Conservation (phyloP, 2,888 invertebrate genomes). For the Melinaea marsaeus region DNA sequence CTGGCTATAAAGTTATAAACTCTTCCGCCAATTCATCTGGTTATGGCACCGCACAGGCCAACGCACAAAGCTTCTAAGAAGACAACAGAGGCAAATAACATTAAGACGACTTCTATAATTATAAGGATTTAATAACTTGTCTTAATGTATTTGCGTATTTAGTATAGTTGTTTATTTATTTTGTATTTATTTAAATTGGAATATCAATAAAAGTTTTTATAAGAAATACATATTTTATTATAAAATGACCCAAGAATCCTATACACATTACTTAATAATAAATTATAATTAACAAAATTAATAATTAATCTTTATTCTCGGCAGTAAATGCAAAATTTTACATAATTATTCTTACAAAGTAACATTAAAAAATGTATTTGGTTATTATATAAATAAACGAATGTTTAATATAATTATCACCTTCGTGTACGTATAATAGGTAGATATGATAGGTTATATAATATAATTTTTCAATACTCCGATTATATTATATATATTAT, state of each 20-base stretch:
- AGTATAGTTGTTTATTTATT: constrained; percentile 42
- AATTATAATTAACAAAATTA: too few relatives aligned
- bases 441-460: too few relatives aligned
- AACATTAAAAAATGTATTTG: too few relatives aligned
- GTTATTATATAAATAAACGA: too few relatives aligned
- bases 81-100: constrained; percentile 51
- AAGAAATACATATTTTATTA: constrained; percentile 5
- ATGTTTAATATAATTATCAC: too few relatives aligned
- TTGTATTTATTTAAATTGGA: constrained; percentile 19
- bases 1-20: constrained; percentile 53
- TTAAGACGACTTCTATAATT: constrained; percentile 60
- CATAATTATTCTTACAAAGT: too few relatives aligned
- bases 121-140: constrained; percentile 52
- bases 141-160: constrained; percentile 63
- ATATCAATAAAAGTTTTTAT: constrained; percentile 20
- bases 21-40: constrained; percentile 51
- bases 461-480: too few relatives aligned
- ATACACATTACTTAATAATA: too few relatives aligned
- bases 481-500: too few relatives aligned
- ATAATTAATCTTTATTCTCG: too few relatives aligned
- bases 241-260: not conserved
- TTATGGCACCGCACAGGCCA: constrained; percentile 54
- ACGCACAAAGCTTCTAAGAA: constrained; percentile 49
- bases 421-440: too few relatives aligned
- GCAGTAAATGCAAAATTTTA: too few relatives aligned